These are phyloP conservation scores for Cydia pomonella DNA, from an alignment of 1,140 invertebrate species.

Conservation along the genomic window DNA sequence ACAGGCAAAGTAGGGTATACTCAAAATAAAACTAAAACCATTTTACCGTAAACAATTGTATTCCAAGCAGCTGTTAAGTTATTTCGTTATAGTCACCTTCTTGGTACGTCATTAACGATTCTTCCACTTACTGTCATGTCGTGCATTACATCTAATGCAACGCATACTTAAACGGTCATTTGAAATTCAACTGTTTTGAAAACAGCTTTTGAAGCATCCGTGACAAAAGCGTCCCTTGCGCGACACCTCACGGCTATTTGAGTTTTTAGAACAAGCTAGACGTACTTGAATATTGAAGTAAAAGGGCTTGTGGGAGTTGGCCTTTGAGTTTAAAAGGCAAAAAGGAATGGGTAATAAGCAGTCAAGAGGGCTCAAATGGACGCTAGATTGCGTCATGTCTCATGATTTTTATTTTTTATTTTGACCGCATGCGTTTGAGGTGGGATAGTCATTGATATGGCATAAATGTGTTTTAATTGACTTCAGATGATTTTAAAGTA, in stretches of 20 bases:
- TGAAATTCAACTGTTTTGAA: conserved; percentile 24
- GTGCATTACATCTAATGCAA: conserved; percentile 5
- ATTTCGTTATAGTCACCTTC: conserved; percentile 18
- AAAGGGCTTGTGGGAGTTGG: conserved; percentile 50
- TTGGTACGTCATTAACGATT: conserved; percentile 8
- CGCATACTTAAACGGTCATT: background rate
- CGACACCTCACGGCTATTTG: conserved; percentile 10
- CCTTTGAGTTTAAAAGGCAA: conserved; percentile 39
- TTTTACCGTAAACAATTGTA: background rate
- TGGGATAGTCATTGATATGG: background rate
- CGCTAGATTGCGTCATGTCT: conserved; percentile 20
- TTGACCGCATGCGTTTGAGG: conserved; percentile 16
- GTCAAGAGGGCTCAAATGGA: conserved; percentile 17
- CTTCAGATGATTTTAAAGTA: background rate
- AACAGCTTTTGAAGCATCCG: conserved; percentile 15
- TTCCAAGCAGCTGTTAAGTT: background rate
- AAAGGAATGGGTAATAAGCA: conserved; percentile 16
- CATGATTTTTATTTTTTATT: background rate
- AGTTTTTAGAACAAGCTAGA: conserved; percentile 20
- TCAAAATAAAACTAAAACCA: background rate
- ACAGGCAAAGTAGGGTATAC: background rate
- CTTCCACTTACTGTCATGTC: conserved; percentile 24
- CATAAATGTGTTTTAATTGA: background rate
- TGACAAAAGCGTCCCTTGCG: conserved; percentile 3
- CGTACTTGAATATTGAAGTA: conserved; percentile 50